phyloP scores from a whole-genome alignment of 2,113 vertebrate species.

The Chionodraco myersi region DNA sequence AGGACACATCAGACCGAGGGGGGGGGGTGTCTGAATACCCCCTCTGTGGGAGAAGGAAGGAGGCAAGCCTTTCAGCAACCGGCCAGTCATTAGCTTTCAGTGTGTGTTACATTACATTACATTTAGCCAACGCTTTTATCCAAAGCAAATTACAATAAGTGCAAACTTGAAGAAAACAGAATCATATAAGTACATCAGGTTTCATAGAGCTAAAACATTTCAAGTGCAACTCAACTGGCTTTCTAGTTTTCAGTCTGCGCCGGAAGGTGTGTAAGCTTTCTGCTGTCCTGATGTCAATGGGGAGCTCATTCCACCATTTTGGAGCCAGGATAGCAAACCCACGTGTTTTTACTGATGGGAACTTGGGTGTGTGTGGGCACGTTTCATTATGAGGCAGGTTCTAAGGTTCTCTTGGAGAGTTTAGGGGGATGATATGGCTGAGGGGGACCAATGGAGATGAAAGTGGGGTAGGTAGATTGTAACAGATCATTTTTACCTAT shows the following conservation, averaged over 20 bases:
- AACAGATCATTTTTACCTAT: constrained; percentile 67
- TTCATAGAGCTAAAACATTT: too few species aligned
- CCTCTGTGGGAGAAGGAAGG: constrained; percentile 56
- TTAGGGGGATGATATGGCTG: constrained; percentile 42
- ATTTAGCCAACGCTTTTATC: too few species aligned
- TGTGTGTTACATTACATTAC: constrained; percentile 4
- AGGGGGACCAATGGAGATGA: constrained; percentile 56
- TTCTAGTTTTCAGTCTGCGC: too few species aligned
- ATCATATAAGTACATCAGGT: too few species aligned
- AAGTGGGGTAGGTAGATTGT: constrained; percentile 57
- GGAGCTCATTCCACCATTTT: too few species aligned
- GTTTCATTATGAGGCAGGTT: constrained; percentile 35
- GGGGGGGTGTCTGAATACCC: constrained; percentile 53
- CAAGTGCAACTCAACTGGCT: too few species aligned
- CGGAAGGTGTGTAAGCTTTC: too few species aligned
- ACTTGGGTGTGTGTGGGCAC: constrained; percentile 10
- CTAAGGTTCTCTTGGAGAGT: constrained; percentile 41
- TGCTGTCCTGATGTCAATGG: too few species aligned
- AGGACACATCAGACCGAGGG: constrained; percentile 40
- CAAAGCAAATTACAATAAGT: too few species aligned
- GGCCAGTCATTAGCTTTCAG: constrained; percentile 47
- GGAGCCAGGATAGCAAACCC: too few species aligned
- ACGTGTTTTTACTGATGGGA: too few species aligned
- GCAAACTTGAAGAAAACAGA: too few species aligned
- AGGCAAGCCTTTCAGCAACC: constrained; percentile 51